Evolutionary conservation across 2,888 invertebrate species (phyloP).

Genomic region (Eristalis arbustorum): DNA sequence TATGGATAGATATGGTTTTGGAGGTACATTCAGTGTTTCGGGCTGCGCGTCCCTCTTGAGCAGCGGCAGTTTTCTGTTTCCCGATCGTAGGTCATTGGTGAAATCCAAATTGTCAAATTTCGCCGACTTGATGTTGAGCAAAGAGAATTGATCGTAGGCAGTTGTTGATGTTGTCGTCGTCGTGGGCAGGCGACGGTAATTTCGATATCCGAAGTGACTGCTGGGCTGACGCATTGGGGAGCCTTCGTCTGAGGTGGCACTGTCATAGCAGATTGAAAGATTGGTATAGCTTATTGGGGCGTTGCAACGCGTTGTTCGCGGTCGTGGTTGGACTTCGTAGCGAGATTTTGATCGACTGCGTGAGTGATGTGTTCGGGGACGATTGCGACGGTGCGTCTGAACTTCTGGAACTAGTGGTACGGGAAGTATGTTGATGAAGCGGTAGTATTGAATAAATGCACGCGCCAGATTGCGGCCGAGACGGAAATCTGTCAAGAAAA

Average conservation of each 20-base stretch:
- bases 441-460: slow-evolving; percentile 90
- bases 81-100: slow-evolving; percentile 71
- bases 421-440: slow-evolving; percentile 86
- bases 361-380: slow-evolving; percentile 78
- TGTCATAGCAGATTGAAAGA: slow-evolving; percentile 82
- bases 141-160: slow-evolving; percentile 77
- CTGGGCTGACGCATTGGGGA: slow-evolving; percentile 77
- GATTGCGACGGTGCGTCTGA: slow-evolving; percentile 76
- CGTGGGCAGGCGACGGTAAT: slow-evolving; percentile 73
- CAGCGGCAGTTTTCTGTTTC: slow-evolving; percentile 25
- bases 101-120: slow-evolving; percentile 75
- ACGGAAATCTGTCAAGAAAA: slow-evolving; percentile 84
- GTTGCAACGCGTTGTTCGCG: slow-evolving; percentile 81
- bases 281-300: slow-evolving; percentile 82
- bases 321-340: slow-evolving; percentile 79
- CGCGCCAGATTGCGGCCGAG: slow-evolving; percentile 89
- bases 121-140: slow-evolving; percentile 75
- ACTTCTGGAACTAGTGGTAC: slow-evolving; percentile 80
- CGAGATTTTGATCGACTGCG: slow-evolving; percentile 78
- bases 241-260: slow-evolving; percentile 81
- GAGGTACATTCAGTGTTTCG: slow-evolving; percentile 79
- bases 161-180: slow-evolving; percentile 69
- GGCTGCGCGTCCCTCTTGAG: slow-evolving; percentile 56
- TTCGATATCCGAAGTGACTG: slow-evolving; percentile 76
- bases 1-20: slow-evolving; percentile 85